phyloP scores from a whole-genome alignment of 2,888 invertebrate genomes.

The Altica lythri region DNA sequence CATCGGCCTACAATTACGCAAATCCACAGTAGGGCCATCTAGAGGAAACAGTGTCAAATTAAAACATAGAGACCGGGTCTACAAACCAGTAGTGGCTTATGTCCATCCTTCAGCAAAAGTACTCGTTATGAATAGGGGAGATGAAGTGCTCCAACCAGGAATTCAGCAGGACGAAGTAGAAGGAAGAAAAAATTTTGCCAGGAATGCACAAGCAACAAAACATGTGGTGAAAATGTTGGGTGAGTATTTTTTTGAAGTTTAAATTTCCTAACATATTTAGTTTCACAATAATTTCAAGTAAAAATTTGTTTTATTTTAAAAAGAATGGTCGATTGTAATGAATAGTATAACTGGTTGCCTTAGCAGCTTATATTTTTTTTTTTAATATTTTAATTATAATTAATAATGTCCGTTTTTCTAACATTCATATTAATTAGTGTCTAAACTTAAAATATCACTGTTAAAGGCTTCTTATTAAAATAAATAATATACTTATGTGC shows the following conservation, averaged over 20 bases:
- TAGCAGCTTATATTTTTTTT: too few species aligned
- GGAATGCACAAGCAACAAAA: conserved; percentile 54
- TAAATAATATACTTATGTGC: too few species aligned
- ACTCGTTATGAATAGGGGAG: conserved; percentile 38
- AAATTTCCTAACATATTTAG: too few species aligned
- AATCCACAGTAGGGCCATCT: conserved; percentile 50
- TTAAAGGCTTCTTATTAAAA: too few species aligned
- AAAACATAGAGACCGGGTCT: conserved; percentile 50
- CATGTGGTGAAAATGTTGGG: conserved; percentile 65
- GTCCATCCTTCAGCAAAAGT: conserved; percentile 39
- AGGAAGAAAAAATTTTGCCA: conserved; percentile 55
- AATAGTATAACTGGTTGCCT: too few species aligned
- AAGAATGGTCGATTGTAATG: too few species aligned
- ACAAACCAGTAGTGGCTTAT: conserved; percentile 42
- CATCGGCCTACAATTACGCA: conserved; percentile 56
- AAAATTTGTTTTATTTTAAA: too few species aligned
- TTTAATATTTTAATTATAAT: too few species aligned
- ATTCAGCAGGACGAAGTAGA: conserved; percentile 48
- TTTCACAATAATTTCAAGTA: too few species aligned
- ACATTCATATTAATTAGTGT: too few species aligned
- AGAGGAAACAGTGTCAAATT: conserved; percentile 53
- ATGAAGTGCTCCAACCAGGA: conserved; percentile 33
- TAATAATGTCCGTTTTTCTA: too few species aligned
- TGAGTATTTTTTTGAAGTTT: conserved; percentile 54
- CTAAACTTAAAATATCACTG: too few species aligned